Percentiles rank a stretch among this genome's conserved stretches.
These are phyloP conservation scores for Anguilla anguilla DNA, from an alignment of 2,797 vertebrate species.

Conservation along the genomic window DNA sequence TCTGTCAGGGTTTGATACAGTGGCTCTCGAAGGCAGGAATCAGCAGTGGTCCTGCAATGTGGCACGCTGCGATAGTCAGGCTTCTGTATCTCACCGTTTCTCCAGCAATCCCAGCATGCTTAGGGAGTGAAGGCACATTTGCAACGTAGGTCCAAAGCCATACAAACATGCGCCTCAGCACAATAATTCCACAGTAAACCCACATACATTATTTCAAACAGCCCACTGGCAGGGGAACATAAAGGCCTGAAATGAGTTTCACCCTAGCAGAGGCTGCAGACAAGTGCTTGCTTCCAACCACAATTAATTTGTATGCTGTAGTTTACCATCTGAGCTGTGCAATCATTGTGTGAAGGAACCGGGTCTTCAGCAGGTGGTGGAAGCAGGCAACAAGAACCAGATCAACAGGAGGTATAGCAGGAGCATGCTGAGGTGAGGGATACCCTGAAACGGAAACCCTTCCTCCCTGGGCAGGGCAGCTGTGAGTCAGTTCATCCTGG, in stretches of 20 bases:
- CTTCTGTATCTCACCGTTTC: not conserved
- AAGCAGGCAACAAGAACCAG: not conserved
- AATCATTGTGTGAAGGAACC: not conserved
- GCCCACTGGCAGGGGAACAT: not conserved
- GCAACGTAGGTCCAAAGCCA: not conserved
- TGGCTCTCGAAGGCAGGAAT: not conserved
- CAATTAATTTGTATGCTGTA: not conserved
- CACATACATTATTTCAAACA: constrained; percentile 25
- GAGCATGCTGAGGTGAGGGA: not conserved
- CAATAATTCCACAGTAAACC: constrained; percentile 35
- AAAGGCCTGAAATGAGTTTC: constrained; percentile 18
- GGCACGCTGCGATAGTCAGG: not conserved
- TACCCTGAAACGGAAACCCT: not conserved
- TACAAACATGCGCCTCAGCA: not conserved
- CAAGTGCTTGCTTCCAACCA: not conserved
- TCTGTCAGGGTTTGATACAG: not conserved
- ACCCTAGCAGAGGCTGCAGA: constrained; percentile 11
- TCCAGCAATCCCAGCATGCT: constrained; percentile 8
- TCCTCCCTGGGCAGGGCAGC: not conserved
- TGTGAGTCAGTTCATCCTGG: not conserved
- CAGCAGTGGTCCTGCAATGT: not conserved
- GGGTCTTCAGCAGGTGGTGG: not conserved
- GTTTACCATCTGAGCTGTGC: not conserved
- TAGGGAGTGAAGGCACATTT: not conserved
- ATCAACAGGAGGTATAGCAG: not conserved